Evolutionary conservation across 2,113 vertebrate genomes (phyloP).

Genomic region (Cygnus buccinator): DNA sequence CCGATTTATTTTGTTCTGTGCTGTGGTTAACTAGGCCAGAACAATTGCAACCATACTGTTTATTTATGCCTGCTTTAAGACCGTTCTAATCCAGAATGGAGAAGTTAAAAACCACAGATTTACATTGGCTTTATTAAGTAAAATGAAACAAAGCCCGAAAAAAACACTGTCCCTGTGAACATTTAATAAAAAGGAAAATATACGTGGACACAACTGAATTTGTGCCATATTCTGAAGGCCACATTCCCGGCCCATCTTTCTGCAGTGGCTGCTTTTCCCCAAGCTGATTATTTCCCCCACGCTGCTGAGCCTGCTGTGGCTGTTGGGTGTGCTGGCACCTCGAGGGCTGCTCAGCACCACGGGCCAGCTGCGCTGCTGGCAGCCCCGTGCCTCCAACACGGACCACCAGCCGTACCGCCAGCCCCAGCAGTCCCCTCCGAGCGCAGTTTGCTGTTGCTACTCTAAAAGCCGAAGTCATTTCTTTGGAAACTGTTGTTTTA

Average conservation of each 20-base stretch:
- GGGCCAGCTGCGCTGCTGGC: background rate
- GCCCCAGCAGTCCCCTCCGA: accelerated
- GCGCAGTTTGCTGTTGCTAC: accelerated
- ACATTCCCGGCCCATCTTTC: background rate
- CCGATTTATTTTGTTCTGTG: background rate
- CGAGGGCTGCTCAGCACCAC: accelerated
- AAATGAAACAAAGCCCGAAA: background rate
- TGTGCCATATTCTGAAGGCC: background rate
- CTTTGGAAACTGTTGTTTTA: background rate
- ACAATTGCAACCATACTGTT: background rate
- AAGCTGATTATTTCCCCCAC: accelerated
- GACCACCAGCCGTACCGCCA: accelerated
- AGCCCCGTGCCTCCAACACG: accelerated
- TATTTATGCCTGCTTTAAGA: background rate
- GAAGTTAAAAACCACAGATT: background rate
- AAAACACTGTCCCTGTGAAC: background rate
- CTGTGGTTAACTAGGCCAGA: background rate
- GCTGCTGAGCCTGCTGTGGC: background rate
- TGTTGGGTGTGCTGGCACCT: background rate
- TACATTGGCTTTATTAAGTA: background rate
- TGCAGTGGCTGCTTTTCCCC: background rate
- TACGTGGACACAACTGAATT: background rate
- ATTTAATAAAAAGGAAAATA: background rate
- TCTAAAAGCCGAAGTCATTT: background rate
- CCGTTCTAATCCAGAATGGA: background rate